Percentiles rank a stretch among this genome's conserved stretches.
Evolutionary conservation across 2,113 vertebrate species (phyloP).

Genomic region (Penelope pileata): DNA sequence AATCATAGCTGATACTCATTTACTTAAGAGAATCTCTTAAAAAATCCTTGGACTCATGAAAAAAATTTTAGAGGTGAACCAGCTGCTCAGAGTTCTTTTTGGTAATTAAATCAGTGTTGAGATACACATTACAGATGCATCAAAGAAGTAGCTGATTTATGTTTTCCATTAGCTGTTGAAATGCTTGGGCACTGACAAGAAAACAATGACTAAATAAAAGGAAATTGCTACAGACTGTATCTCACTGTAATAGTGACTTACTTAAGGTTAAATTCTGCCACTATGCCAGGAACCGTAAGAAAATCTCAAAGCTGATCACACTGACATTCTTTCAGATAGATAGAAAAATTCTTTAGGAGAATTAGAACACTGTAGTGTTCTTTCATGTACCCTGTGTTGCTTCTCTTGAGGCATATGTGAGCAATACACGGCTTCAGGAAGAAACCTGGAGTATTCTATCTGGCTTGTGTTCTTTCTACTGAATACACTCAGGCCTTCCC

Average conservation of each 20-base stretch:
- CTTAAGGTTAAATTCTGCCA: background rate
- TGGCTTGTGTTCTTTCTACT: background rate
- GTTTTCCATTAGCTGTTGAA: conserved; percentile 27
- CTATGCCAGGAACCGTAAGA: background rate
- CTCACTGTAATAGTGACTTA: background rate
- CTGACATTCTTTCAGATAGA: background rate
- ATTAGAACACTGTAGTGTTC: background rate
- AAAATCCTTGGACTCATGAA: background rate
- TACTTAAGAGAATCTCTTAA: background rate
- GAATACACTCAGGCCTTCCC: background rate
- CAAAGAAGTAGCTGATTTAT: background rate
- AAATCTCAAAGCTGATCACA: background rate
- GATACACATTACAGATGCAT: background rate
- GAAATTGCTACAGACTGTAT: background rate
- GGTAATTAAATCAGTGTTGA: conserved; percentile 21
- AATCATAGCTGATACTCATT: background rate
- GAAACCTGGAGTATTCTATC: background rate
- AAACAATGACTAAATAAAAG: conserved; percentile 19
- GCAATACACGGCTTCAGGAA: background rate
- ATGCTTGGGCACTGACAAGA: background rate
- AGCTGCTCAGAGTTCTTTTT: background rate
- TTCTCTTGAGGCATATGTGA: background rate
- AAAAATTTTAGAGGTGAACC: background rate
- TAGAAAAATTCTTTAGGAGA: background rate
- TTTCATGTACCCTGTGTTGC: too few species aligned